These are phyloP conservation scores for Falco concolor DNA, from an alignment of 2,797 vertebrate species.

Conservation along the genomic window DNA sequence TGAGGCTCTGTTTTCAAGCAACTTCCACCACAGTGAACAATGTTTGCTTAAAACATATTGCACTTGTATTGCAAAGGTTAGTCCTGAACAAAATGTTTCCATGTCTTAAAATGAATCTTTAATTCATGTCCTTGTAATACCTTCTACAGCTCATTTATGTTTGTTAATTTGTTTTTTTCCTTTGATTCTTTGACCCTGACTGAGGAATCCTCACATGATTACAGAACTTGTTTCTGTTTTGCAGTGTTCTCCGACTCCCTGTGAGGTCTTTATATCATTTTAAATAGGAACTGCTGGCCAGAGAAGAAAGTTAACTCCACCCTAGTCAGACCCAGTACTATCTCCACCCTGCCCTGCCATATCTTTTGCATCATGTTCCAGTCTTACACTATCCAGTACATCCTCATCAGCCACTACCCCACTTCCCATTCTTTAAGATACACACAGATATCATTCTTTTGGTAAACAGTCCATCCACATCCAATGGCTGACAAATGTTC, in stretches of 20 bases:
- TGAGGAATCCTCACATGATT: background rate
- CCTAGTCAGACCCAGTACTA: background rate
- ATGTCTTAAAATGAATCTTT: background rate
- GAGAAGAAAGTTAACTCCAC: background rate
- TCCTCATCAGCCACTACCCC: background rate
- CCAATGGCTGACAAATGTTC: background rate
- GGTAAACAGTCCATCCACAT: background rate
- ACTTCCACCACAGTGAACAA: background rate
- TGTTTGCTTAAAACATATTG: background rate
- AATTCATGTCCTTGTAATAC: background rate
- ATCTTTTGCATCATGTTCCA: background rate
- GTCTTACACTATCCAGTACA: background rate
- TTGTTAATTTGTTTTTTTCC: background rate
- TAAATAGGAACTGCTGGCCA: background rate
- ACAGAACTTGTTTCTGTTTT: background rate
- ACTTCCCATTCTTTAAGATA: background rate
- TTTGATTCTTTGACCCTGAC: background rate
- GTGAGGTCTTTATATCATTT: background rate
- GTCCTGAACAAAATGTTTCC: background rate
- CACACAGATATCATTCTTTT: background rate
- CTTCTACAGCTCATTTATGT: background rate
- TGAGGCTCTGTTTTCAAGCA: background rate
- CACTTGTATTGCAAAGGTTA: background rate
- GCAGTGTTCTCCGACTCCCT: background rate
- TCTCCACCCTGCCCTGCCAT: background rate